phyloP scores from a whole-genome alignment of 1,140 invertebrate species.

The Drosophila malerkotliana region DNA sequence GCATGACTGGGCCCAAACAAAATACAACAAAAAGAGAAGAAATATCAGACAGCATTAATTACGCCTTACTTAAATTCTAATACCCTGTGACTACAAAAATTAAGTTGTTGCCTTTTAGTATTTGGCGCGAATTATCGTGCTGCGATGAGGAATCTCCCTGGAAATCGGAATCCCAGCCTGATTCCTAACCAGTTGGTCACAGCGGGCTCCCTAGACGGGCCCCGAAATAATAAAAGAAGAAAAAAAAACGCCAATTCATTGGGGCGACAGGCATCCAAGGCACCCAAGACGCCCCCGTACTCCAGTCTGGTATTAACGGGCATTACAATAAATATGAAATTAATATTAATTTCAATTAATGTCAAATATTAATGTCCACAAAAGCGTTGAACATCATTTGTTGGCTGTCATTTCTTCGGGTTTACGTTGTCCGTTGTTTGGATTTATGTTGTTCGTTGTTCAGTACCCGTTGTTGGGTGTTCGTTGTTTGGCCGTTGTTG shows the following conservation, averaged over 20 bases:
- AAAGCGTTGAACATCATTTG: slow-evolving; percentile 82
- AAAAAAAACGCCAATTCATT: slow-evolving; percentile 73
- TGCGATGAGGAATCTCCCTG: slow-evolving; percentile 40
- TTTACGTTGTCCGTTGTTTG: slow-evolving; percentile 25
- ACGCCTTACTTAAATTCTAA: slow-evolving; percentile 84
- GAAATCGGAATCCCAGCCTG: slow-evolving; percentile 14
- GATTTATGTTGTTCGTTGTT: slow-evolving; percentile 22
- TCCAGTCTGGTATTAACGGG: slow-evolving; percentile 53
- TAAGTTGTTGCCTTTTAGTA: slow-evolving; percentile 80
- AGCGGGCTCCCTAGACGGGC: slow-evolving; percentile 45
- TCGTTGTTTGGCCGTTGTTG: slow-evolving; percentile 21
- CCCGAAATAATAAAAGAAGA: background rate
- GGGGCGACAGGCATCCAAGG: slow-evolving; percentile 24
- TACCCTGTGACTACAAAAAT: slow-evolving; percentile 83
- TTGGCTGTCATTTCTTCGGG: slow-evolving; percentile 68
- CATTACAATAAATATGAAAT: slow-evolving; percentile 83
- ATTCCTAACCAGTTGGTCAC: slow-evolving; percentile 64
- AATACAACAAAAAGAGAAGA: slow-evolving; percentile 4
- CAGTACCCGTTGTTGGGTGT: background rate
- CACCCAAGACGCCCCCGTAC: slow-evolving; percentile 50
- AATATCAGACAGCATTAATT: slow-evolving; percentile 75
- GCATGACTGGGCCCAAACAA: slow-evolving; percentile 40
- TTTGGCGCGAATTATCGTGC: slow-evolving; percentile 79
- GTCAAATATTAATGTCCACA: slow-evolving; percentile 83
- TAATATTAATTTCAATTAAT: slow-evolving; percentile 84